Conservation (phyloP, 2,888 invertebrate genomes). For the Lamproptera curius region DNA sequence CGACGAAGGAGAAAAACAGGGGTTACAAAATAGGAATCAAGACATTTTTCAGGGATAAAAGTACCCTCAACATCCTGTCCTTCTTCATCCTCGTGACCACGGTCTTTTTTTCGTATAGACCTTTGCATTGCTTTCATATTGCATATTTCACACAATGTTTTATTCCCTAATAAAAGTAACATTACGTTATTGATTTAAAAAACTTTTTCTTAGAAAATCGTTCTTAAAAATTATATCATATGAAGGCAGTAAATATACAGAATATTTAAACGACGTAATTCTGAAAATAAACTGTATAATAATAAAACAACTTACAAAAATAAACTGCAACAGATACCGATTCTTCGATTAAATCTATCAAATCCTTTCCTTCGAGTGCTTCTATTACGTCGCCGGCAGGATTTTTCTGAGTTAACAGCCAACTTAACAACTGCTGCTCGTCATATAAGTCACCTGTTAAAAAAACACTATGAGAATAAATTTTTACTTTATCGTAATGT, state of each 20-base stretch:
- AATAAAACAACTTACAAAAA: conserved; percentile 97
- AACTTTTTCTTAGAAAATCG: too few relatives aligned
- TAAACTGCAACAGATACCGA: conserved; percentile 92
- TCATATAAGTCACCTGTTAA: conserved; percentile 88
- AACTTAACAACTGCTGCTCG: conserved; percentile 91
- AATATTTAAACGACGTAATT: too few relatives aligned
- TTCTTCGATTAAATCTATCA: conserved; percentile 86
- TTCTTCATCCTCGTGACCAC: conserved; percentile 66
- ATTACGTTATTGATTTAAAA: conserved; percentile 22
- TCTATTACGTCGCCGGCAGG: conserved; percentile 95
- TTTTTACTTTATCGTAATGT: background rate
- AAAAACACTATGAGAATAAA: background rate
- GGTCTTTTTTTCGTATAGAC: conserved; percentile 81
- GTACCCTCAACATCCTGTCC: conserved; percentile 66
- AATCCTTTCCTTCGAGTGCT: conserved; percentile 88
- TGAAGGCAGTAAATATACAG: too few relatives aligned
- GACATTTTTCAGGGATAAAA: conserved; percentile 26
- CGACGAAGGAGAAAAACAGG: conserved; percentile 4
- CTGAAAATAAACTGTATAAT: too few relatives aligned
- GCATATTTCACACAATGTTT: conserved; percentile 92
- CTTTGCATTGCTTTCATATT: conserved; percentile 86
- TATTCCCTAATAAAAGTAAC: conserved; percentile 86
- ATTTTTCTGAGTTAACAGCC: conserved; percentile 94
- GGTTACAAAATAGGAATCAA: conserved; percentile 14
- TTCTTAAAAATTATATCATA: too few relatives aligned